Evolutionary conservation across 2,113 vertebrate species (phyloP), one percentile per base, ranked within the genome.

Genomic region (Butorides virescens): DNA sequence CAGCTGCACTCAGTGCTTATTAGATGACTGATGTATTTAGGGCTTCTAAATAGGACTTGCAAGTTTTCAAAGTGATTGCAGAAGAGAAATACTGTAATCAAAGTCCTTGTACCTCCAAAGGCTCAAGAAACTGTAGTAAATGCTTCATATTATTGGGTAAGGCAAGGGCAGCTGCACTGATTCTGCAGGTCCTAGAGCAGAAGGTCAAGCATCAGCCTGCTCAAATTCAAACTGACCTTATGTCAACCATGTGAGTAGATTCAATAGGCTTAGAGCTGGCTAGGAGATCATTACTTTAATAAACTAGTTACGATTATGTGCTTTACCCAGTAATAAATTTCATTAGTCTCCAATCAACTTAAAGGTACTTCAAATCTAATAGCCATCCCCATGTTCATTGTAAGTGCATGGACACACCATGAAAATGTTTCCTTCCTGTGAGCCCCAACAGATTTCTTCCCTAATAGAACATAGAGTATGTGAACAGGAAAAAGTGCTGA

Each of bases 1-100:
- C 87, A 93, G 94, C 93, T 95, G 91, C 84, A 94, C 87, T 90
- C 73, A 65, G 77, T 36, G 25, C 95, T 96, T 92, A 84, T 29
- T 70, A n/a, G 62, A 27, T 88, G 95, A 95, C 50, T 86, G 93
- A 85, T 65, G 74, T 82, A 91, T 93, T 97, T 82, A 95, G 73
- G 73, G 77, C 80, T 95, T 92, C 90, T 91, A 94, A 96, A 94
- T 56, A 79, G 84, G n/a, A 94, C 92, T 93, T 78, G 46, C 36
- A 95, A 95, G 87, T 94, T 96, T 90, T 78, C 70, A 0, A 81
- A 86, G 77, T 88, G 81, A 96, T 56, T 96, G 84, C 87, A 90
- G 73, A 77, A 86, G 53, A 93, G 53, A 93, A 91, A 93, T 78
- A 75, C 80, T 73, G 74, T 90, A 94, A 92, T 90, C 76, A 86